Conservation (phyloP, 1,140 invertebrate species). For the Gonioctena quinquepunctata region DNA sequence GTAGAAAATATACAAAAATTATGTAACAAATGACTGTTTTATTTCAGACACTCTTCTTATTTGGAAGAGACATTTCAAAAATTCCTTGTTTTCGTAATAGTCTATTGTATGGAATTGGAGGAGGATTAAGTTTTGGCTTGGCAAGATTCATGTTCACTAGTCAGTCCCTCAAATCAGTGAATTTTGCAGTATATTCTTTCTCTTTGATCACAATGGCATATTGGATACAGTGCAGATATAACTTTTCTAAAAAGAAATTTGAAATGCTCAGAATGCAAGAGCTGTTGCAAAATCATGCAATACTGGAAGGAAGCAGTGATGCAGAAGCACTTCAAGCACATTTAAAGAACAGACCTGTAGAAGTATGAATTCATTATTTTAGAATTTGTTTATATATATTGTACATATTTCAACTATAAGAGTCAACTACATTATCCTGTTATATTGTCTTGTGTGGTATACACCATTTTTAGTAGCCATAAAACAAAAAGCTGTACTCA, state of each 20-base stretch:
- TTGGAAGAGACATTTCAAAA: constrained; percentile 64
- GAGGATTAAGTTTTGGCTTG: constrained; percentile 61
- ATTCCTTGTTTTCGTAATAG: constrained; percentile 69
- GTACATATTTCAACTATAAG: too few relatives aligned
- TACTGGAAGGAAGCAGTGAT: constrained; percentile 53
- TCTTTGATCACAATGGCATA: constrained; percentile 59
- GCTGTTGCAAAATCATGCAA: constrained; percentile 49
- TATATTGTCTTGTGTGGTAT: too few relatives aligned
- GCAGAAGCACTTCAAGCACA: background rate
- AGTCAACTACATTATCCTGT: too few relatives aligned
- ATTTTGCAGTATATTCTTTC: constrained; percentile 61
- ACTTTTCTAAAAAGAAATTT: constrained; percentile 57
- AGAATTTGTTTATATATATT: too few relatives aligned
- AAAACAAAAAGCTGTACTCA: too few relatives aligned
- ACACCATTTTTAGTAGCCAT: too few relatives aligned
- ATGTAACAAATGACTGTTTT: too few relatives aligned
- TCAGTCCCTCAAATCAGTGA: constrained; percentile 55
- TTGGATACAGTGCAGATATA: constrained; percentile 61
- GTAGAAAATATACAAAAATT: too few relatives aligned
- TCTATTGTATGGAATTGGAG: constrained; percentile 64
- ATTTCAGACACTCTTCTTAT: constrained; percentile 57
- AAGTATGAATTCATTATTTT: background rate
- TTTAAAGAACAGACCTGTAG: constrained; percentile 1
- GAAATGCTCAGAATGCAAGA: constrained; percentile 55
- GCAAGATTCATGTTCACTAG: constrained; percentile 65